Conservation (phyloP, 2,797 vertebrate genomes). For the Urosaurus nigricauda region DNA sequence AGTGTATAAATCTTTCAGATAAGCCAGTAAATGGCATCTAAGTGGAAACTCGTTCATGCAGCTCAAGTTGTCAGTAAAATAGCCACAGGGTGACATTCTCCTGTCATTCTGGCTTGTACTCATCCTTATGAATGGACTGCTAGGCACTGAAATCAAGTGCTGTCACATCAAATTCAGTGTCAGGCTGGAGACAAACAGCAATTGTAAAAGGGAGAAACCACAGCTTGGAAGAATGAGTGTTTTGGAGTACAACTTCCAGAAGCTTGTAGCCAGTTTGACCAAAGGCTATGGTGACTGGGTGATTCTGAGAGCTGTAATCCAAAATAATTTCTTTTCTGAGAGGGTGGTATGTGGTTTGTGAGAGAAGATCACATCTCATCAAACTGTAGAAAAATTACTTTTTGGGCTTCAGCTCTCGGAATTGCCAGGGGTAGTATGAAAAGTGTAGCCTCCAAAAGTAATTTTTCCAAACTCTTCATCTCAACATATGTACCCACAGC, state of each 20-base stretch:
- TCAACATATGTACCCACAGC: too few species aligned
- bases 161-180: not conserved
- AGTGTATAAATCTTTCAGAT: not conserved
- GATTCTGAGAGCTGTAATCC: not conserved
- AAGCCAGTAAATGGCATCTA: not conserved
- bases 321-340: not conserved
- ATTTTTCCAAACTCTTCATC: too few species aligned
- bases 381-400: too few species aligned
- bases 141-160: not conserved
- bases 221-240: too few species aligned
- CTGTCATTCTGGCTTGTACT: not conserved
- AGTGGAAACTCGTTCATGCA: not conserved
- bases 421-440: too few species aligned
- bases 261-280: too few species aligned
- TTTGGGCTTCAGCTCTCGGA: too few species aligned
- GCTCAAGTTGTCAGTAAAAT: not conserved
- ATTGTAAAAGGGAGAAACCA: not conserved
- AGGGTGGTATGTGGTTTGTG: not conserved
- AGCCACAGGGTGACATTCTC: not conserved
- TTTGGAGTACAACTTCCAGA: not conserved
- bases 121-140: not conserved
- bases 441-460: too few species aligned
- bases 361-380: not conserved
- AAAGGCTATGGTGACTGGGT: not conserved
- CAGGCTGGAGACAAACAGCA: not conserved